Evolutionary conservation across 2,113 vertebrate species (phyloP), one percentile per base, ranked within the genome.

Genomic region (Microtus montanus): DNA sequence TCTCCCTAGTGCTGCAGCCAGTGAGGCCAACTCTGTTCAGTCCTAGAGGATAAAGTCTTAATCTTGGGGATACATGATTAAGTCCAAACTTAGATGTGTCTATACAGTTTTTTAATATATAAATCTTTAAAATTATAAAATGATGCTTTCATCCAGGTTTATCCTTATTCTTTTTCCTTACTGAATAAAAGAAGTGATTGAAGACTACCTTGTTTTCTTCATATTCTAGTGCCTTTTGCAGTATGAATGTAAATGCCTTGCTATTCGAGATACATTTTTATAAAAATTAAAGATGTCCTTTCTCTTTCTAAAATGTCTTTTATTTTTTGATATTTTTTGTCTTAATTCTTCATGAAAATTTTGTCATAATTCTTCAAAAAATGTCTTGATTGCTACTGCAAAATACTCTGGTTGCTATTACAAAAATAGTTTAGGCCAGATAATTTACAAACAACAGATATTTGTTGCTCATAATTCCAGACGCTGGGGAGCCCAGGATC

Each of bases 321-420:
- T 79, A 73, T 64, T 19, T 22, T 79, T 78, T 64, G 86, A 41
- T 71, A 87, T 20, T 64, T 64, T 94, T 93, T 92, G 28, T 90
- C 10, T 78, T 58, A 71, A 71, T 71, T 71, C 35, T 71, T 71
- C 68, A 19, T 71, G 66, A 68, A 71, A 71, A 71, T n/a, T 7
- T 70, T 71, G 17, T n/a, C 68, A 9, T 83, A 90, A 47, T 63
- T 80, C 35, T 85, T 6, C 24, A 6, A 26, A 91, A 74, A 75
- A 61, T 33, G 12, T 78, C 63, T 47, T 61, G 44, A 1, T 20
- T 71, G 3, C 68, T 30, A 66, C 30, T 66, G 0, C 28, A 30
- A 66, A 66, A 11, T 19, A 33, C 11, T 68, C 24, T 12, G 38
- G 15, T 6, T 47, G 30, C 13, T 90, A 71, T 49, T 63, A 52